Percentiles rank a stretch among this genome's conserved stretches.
These are phyloP conservation scores for Ophioninae sp. DNA, from an alignment of 2,888 invertebrate species.

Conservation along the genomic window DNA sequence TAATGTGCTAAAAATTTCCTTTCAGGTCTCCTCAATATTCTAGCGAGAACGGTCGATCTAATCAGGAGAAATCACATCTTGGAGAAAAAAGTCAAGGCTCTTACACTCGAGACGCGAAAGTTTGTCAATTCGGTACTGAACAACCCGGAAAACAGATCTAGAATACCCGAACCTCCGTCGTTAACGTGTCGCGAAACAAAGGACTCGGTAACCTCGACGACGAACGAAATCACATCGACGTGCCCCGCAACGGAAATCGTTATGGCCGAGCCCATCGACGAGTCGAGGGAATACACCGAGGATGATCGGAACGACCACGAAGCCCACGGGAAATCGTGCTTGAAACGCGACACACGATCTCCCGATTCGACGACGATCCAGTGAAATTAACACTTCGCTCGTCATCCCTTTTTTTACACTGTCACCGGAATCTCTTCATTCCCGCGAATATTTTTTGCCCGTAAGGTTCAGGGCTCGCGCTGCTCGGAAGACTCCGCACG, in stretches of 20 bases:
- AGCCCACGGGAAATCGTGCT: conserved; percentile 27
- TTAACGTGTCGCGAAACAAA: conserved; percentile 8
- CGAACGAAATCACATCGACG: conserved; percentile 34
- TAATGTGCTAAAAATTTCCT: conserved; percentile 4
- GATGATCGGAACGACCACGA: conserved; percentile 20
- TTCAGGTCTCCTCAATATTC: conserved; percentile 71
- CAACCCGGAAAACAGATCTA: conserved; percentile 68
- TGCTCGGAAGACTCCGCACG: neutral
- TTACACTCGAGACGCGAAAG: conserved; percentile 72
- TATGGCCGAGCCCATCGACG: conserved; percentile 15
- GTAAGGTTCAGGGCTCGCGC: too few relatives aligned
- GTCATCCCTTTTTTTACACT: neutral
- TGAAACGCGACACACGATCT: conserved; percentile 36
- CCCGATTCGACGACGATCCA: conserved; percentile 42
- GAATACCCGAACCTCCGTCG: conserved; percentile 21
- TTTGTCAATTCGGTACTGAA: conserved; percentile 72
- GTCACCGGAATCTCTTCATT: neutral
- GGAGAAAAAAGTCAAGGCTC: conserved; percentile 72
- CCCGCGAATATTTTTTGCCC: neutral
- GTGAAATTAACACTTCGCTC: neutral
- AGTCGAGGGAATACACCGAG: conserved; percentile 40
- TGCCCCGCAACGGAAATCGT: conserved; percentile 8
- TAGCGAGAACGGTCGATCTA: conserved; percentile 73
- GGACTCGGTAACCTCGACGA: conserved; percentile 52
- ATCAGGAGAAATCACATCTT: conserved; percentile 73